Percentiles rank a stretch among this genome's conserved stretches.
phyloP scores from a whole-genome alignment of 64 coral and sea anemone species.

The Catalaphyllia jardinei region DNA sequence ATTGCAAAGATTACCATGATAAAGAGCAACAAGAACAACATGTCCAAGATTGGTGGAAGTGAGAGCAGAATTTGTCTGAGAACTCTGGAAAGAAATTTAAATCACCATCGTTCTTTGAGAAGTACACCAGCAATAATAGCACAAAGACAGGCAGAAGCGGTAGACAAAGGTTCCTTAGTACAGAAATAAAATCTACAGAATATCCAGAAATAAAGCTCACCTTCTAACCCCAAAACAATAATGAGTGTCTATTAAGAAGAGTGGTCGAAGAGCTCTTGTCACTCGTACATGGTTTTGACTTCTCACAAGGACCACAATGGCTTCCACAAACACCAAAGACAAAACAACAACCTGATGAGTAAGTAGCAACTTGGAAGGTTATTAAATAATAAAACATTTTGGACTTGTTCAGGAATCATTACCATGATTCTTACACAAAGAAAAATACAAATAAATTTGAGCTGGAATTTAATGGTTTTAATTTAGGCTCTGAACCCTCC shows the following conservation, averaged over 20 bases:
- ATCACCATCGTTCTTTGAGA: background rate
- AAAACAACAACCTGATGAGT: constrained; percentile 71
- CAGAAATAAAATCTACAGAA: background rate
- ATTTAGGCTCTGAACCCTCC: too few relatives aligned
- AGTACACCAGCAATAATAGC: too few relatives aligned
- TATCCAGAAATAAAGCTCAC: constrained; percentile 17
- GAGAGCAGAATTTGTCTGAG: constrained; percentile 90
- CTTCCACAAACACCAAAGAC: constrained; percentile 81
- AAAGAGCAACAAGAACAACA: constrained; percentile 85
- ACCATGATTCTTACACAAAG: too few relatives aligned
- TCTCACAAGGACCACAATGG: constrained; percentile 80
- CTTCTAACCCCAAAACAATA: constrained; percentile 93
- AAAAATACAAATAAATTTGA: too few relatives aligned
- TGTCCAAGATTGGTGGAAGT: constrained; percentile 94
- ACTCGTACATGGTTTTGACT: constrained; percentile 86
- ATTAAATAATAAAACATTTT: too few relatives aligned
- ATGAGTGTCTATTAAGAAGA: constrained; percentile 91
- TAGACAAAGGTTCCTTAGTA: background rate
- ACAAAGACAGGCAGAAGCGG: background rate
- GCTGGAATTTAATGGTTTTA: too few relatives aligned
- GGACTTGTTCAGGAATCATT: too few relatives aligned
- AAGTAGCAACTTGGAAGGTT: background rate
- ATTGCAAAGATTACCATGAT: constrained; percentile 94
- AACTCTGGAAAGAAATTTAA: constrained; percentile 58
- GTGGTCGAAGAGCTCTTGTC: constrained; percentile 88